A percentile compares a stretch with the other conserved stretches of the same genome.
Conservation (phyloP, 2,888 invertebrate genomes). For the Sarcophaga subvicina region DNA sequence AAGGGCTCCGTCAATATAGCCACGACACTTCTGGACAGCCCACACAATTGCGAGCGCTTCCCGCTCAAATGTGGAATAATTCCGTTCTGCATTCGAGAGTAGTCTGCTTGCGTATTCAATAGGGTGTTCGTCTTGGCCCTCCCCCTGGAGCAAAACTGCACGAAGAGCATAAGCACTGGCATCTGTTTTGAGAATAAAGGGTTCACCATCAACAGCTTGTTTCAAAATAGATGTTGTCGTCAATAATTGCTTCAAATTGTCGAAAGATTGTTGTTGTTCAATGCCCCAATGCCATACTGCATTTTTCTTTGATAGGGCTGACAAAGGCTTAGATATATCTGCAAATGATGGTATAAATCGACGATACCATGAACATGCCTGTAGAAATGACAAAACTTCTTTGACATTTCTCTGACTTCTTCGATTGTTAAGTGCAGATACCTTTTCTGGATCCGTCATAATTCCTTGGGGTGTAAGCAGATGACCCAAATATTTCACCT, state of each 20-base stretch:
- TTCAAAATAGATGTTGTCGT: conserved; percentile 53
- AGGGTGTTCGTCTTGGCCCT: neutral
- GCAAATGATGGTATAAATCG: conserved; percentile 70
- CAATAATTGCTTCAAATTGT: conserved; percentile 53
- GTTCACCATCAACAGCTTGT: neutral
- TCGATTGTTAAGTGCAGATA: conserved; percentile 61
- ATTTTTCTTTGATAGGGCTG: conserved; percentile 71
- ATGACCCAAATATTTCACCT: conserved; percentile 61
- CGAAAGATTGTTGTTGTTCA: conserved; percentile 54
- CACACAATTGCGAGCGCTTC: conserved; percentile 76
- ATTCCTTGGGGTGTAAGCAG: conserved; percentile 66
- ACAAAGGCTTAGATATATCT: conserved; percentile 72
- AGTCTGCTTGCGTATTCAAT: conserved; percentile 65
- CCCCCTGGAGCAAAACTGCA: neutral
- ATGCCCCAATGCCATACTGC: conserved; percentile 33
- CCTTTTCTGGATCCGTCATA: conserved; percentile 29
- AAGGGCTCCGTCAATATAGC: no score
- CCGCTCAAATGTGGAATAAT: conserved; percentile 79
- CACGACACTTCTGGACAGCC: conserved; percentile 61
- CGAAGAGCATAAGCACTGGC: neutral
- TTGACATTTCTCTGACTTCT: conserved; percentile 70
- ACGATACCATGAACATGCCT: conserved; percentile 75
- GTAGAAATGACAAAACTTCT: conserved; percentile 72
- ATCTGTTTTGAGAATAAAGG: no score
- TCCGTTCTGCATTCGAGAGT: conserved; percentile 74